These are phyloP conservation scores for Microplitis manilae DNA, from an alignment of 2,888 invertebrate species.

Conservation along the genomic window DNA sequence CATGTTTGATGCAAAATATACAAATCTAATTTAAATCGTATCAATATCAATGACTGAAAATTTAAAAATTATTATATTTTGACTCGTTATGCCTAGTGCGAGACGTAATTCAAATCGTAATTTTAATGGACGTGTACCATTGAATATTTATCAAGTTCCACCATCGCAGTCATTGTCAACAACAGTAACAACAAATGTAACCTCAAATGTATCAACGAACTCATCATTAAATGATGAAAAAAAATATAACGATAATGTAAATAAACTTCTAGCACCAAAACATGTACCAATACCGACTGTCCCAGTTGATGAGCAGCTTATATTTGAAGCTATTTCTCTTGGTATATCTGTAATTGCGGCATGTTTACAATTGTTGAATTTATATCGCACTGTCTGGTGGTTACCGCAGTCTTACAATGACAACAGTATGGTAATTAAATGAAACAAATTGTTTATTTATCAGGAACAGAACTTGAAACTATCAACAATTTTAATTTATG, in stretches of 20 bases:
- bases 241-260: conserved; percentile 56
- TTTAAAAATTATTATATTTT: not conserved
- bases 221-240: conserved; percentile 58
- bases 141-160: conserved; percentile 41
- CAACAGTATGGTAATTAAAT: conserved; percentile 86
- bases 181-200: conserved; percentile 11
- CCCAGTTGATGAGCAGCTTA: conserved; percentile 84
- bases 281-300: conserved; percentile 87
- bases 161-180: not conserved
- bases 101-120: conserved; percentile 63
- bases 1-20: too few relatives aligned
- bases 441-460: conserved; percentile 39
- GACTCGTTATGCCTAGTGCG: conserved; percentile 64
- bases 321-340: conserved; percentile 90
- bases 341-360: conserved; percentile 84
- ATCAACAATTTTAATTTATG: not conserved
- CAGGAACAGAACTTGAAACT: conserved; percentile 8
- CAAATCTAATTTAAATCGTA: too few relatives aligned
- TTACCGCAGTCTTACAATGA: conserved; percentile 91
- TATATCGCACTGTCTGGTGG: conserved; percentile 98
- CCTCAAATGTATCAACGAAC: conserved; percentile 26
- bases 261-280: conserved; percentile 78
- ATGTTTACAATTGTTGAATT: conserved; percentile 92
- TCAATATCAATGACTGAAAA: not conserved
- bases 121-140: conserved; percentile 70